Evolutionary conservation across 2,888 invertebrate species (phyloP).

Genomic region (Drosophila monieri): DNA sequence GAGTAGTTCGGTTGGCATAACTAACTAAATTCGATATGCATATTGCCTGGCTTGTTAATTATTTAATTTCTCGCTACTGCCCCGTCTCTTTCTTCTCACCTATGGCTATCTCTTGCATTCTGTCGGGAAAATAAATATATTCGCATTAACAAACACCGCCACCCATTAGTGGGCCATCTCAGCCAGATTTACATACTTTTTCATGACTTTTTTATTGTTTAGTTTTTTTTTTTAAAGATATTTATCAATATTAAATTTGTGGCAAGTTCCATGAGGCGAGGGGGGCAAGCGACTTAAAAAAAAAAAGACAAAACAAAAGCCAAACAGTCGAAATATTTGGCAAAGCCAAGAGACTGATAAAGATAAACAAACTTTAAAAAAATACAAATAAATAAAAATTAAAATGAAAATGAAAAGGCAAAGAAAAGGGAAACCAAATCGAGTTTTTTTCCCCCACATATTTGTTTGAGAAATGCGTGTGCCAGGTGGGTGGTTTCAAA

Average conservation of each 20-base stretch:
- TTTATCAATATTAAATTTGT: constrained; percentile 28
- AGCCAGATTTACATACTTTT: constrained; percentile 36
- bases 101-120: background rate
- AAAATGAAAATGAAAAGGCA: constrained; percentile 6
- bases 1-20: constrained; percentile 32
- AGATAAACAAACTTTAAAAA: constrained; percentile 14
- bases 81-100: background rate
- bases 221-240: constrained; percentile 20
- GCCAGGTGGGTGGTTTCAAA: constrained; percentile 4
- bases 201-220: constrained; percentile 19
- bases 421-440: constrained; percentile 31
- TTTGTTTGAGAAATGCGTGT: constrained; percentile 3
- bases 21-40: constrained; percentile 30
- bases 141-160: constrained; percentile 44
- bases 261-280: too few species aligned
- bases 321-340: constrained; percentile 34
- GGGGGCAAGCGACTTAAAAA: background rate
- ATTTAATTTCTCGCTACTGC: constrained; percentile 25
- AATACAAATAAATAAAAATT: constrained; percentile 5
- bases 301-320: background rate
- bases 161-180: constrained; percentile 39
- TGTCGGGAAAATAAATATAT: constrained; percentile 30
- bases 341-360: constrained; percentile 20
- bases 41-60: constrained; percentile 37
- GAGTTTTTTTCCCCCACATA: background rate